Base-by-base conservation (phyloP, 2,797 vertebrate species). In the Adrianichthys oophorus region DNA sequence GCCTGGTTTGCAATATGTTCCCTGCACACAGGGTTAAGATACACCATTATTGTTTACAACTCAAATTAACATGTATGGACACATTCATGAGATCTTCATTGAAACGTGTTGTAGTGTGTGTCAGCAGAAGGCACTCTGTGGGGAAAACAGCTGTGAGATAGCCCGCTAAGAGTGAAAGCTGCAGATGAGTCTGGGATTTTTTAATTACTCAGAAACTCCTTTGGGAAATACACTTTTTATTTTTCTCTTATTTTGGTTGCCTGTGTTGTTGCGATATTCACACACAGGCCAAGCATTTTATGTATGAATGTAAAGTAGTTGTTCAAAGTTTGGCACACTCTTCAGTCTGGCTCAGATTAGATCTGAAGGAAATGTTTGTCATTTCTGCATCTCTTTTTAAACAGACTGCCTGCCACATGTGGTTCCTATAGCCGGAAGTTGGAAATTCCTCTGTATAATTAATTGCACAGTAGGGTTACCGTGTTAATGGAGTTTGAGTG, bases 151-250 rank as follows among this genome's bases (percentile, higher is more conserved):
- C 80, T 82, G 80, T 62, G 58, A 70, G 64, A 68, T 56, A 68
- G 58, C 61, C 71, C 58, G 50, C 63, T 50, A 12, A 59, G 72
- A 82, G 65, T 65, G 48, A 72, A 60, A 56, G 62, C 74, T 47
- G n/a, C 58, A 68, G 73, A 78, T 70, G 62, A 77, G 61, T 62
- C 50, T 37, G 60, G 59, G 64, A 82, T 68, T 74, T 65, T 80
- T 77, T 86, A 82, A 84, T 85, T 75, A 87, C 69, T 67, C 77
- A 65, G 55, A 48, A 59, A 49, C 66, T 77, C 64, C 64, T 47
- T 47, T 18, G 76, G 74, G 81, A 80, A 81, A 82, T 75, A 64
- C 56, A 40, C 51, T 75, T 79, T 72, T 52, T 16, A 56, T 70
- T 68, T 53, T 32, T 42, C 24, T 66, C 67, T 70, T 52, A 59